Percentiles rank a stretch among this genome's conserved stretches.
Conservation (phyloP, 2,888 invertebrate genomes). For the Tethea ocularis region DNA sequence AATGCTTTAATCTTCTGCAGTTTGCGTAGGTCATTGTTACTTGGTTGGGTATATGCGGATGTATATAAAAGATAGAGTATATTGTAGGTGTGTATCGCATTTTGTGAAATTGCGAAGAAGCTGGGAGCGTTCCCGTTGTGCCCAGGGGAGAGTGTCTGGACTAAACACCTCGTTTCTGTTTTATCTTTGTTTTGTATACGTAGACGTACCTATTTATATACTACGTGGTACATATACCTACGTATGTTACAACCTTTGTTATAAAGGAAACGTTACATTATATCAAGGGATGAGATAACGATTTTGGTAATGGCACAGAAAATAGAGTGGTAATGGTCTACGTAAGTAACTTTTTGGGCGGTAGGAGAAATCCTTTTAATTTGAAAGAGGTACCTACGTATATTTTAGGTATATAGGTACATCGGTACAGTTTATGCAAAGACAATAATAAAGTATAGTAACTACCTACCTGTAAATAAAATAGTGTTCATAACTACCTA, state of each 20-base stretch:
- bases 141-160: constrained; percentile 74
- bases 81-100: constrained; percentile 62
- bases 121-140: constrained; percentile 52
- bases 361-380: background rate
- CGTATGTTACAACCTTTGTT: background rate
- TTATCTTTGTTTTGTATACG: constrained; percentile 55
- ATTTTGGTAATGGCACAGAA: constrained; percentile 12
- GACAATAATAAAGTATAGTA: too few species aligned
- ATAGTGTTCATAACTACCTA: too few species aligned
- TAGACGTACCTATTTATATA: constrained; percentile 37
- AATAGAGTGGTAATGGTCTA: background rate
- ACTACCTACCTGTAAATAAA: too few species aligned
- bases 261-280: constrained; percentile 16
- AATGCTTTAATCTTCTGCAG: constrained; percentile 36
- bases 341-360: background rate
- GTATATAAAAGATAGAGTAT: constrained; percentile 47
- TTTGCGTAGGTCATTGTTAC: constrained; percentile 43
- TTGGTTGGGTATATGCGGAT: constrained; percentile 55
- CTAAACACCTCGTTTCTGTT: constrained; percentile 73
- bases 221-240: constrained; percentile 5
- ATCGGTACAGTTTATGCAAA: too few species aligned
- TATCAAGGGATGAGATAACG: constrained; percentile 11
- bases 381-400: background rate
- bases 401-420: background rate
- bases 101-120: constrained; percentile 79